phyloP scores from a whole-genome alignment of 2,113 vertebrate genomes.

The Prietella phreatophila region DNA sequence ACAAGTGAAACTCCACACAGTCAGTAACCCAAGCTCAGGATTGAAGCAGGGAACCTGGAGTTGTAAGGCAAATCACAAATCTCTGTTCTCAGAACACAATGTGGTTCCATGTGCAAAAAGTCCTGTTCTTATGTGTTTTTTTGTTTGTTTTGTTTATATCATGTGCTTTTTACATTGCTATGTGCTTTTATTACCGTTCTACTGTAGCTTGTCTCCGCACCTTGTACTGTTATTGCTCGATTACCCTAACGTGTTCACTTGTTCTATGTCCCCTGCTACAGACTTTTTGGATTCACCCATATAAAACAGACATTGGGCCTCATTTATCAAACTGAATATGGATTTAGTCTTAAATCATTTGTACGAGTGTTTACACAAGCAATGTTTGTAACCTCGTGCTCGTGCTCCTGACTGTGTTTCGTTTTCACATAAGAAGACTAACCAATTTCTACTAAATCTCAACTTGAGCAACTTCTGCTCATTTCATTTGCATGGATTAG shows the following conservation, averaged over 20 bases:
- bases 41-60: not conserved
- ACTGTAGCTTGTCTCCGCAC: not conserved
- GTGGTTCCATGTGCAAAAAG: no score
- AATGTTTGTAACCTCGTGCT: no score
- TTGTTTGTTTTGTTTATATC: not conserved
- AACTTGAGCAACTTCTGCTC: not conserved
- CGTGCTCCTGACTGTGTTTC: no score
- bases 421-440: not conserved
- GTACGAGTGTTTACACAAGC: not conserved
- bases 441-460: not conserved
- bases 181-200: not conserved
- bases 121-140: not conserved
- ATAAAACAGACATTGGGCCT: not conserved
- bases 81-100: not conserved
- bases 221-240: not conserved
- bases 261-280: not conserved
- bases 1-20: no score
- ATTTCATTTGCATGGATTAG: not conserved
- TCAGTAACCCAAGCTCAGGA: no score
- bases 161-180: not conserved
- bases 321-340: not conserved
- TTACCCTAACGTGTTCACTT: not conserved
- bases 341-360: not conserved
- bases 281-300: not conserved
- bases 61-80: not conserved